Conservation (phyloP, 2,113 vertebrate species). For the Baryphthengus martii region DNA sequence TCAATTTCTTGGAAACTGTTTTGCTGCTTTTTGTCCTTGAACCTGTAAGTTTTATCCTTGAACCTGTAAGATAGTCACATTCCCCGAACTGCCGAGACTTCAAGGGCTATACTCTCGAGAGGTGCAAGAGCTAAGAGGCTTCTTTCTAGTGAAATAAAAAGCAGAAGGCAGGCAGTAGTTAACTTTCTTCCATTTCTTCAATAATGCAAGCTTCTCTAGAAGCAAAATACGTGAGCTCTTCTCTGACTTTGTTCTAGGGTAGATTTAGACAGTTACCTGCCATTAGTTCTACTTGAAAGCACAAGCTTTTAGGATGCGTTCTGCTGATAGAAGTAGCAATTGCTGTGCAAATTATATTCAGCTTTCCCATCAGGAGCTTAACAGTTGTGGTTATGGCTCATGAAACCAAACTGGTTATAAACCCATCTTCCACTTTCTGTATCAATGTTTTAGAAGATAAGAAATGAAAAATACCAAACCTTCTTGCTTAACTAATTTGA, state of each 20-base stretch:
- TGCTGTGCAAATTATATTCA: not conserved
- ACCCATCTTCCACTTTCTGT: not conserved
- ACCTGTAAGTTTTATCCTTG: not conserved
- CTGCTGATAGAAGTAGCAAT: not conserved
- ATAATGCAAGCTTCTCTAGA: not conserved
- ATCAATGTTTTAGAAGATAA: not conserved
- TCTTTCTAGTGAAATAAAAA: not conserved
- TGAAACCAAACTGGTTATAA: not conserved
- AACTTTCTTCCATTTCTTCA: not conserved
- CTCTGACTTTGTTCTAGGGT: not conserved
- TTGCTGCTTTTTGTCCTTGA: not conserved
- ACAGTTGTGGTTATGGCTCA: not conserved
- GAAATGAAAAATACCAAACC: not conserved
- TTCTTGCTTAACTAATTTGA: not conserved
- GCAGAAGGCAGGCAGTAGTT: not conserved
- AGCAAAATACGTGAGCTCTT: not conserved
- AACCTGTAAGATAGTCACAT: not conserved
- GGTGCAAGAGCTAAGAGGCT: not conserved
- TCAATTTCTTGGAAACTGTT: not conserved
- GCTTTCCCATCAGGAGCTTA: not conserved
- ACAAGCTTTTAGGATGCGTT: not conserved
- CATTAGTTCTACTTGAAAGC: not conserved
- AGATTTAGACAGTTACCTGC: not conserved
- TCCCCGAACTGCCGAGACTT: not conserved
- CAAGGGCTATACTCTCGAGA: not conserved